Evolutionary conservation across 2,113 vertebrate genomes (phyloP).

Genomic region (Holacanthus passer): DNA sequence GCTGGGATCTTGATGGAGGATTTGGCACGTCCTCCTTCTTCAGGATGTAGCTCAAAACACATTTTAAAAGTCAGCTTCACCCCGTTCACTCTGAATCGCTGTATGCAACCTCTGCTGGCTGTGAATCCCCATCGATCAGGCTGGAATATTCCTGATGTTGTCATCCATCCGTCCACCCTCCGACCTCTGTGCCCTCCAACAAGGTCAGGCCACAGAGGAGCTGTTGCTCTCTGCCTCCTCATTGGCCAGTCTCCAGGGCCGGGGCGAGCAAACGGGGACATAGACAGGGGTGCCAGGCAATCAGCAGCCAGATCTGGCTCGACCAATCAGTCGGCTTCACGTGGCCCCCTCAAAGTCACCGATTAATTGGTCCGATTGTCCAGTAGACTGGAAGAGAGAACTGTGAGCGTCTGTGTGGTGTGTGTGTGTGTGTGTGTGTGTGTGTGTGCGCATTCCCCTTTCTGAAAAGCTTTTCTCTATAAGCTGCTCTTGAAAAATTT

Average conservation of each 20-base stretch:
- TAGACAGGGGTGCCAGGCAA: conserved; percentile 87
- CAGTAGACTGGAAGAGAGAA: conserved; percentile 83
- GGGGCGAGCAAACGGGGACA: conserved; percentile 77
- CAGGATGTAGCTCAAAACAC: not conserved
- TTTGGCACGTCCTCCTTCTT: not conserved
- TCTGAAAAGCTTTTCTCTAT: conserved; percentile 23
- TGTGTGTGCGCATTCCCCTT: conserved; percentile 19
- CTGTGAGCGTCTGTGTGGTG: conserved; percentile 61
- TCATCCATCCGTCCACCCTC: conserved; percentile 85
- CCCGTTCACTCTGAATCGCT: not conserved
- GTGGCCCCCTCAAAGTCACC: conserved; percentile 80
- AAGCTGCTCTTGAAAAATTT: conserved; percentile 8
- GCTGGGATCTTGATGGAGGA: not conserved
- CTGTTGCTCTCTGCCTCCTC: conserved; percentile 86
- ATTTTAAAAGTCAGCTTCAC: not conserved
- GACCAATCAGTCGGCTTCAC: conserved; percentile 68
- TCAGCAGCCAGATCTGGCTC: conserved; percentile 54
- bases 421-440: conserved; percentile 17
- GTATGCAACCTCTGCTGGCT: conserved; percentile 16
- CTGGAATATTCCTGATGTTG: conserved; percentile 83
- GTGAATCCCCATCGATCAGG: conserved; percentile 86
- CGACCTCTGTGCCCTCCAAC: conserved; percentile 89
- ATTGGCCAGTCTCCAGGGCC: conserved; percentile 87
- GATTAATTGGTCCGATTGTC: conserved; percentile 86
- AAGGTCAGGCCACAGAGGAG: conserved; percentile 93